Percentiles rank a stretch among this genome's conserved stretches.
Evolutionary conservation across 2,888 invertebrate species (phyloP).

Genomic region (Drosophila diplacantha): DNA sequence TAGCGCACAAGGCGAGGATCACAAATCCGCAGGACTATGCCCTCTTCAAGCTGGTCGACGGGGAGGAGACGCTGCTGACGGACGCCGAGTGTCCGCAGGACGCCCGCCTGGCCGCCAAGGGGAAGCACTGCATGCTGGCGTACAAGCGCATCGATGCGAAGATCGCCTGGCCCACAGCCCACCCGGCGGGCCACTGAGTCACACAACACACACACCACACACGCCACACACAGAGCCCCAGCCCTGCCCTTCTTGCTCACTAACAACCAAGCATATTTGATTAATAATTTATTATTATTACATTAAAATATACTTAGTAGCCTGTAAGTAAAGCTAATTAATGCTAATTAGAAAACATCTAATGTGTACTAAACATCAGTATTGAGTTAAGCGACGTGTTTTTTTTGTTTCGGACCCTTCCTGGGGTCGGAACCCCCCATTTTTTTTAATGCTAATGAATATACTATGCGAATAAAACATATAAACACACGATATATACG

Average conservation of each 20-base stretch:
- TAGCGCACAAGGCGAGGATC: conserved; percentile 96
- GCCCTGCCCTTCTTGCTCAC: conserved; percentile 55
- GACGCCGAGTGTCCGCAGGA: conserved; percentile 95
- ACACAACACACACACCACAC: background rate
- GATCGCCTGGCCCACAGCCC: conserved; percentile 91
- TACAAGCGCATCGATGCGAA: conserved; percentile 97
- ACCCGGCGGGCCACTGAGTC: conserved; percentile 41
- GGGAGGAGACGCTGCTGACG: conserved; percentile 93
- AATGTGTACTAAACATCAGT: conserved; percentile 72
- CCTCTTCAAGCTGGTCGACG: conserved; percentile 91
- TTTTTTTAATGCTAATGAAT: conserved; percentile 55
- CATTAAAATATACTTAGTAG: conserved; percentile 70
- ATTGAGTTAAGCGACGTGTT: conserved; percentile 61
- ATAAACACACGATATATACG: conserved; percentile 39
- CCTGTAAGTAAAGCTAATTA: conserved; percentile 65
- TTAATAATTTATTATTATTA: conserved; percentile 72
- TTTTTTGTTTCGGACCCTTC: conserved; percentile 22
- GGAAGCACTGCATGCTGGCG: conserved; percentile 93
- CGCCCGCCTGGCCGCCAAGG: conserved; percentile 85
- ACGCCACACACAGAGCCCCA: background rate
- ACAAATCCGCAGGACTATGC: conserved; percentile 98
- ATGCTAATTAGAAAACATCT: conserved; percentile 49
- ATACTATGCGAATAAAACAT: conserved; percentile 46
- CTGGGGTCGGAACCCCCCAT: conserved; percentile 6
- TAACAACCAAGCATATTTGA: conserved; percentile 67